Conservation (phyloP, 1,140 invertebrate genomes). For the Nixonia krombeini region DNA sequence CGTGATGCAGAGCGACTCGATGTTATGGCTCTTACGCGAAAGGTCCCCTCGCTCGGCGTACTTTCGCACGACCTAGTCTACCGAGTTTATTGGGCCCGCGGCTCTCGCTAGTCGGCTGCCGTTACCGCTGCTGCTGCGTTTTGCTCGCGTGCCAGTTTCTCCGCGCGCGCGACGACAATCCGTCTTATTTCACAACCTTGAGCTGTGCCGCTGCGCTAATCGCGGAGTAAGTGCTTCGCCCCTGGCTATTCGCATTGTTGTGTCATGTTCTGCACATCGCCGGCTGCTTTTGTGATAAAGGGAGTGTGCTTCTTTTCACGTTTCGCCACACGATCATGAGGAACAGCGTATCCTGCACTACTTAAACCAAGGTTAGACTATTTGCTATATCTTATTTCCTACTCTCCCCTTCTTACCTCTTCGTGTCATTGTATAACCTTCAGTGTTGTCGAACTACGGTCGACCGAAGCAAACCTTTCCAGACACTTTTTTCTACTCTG, state of each 20-base stretch:
- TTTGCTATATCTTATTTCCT: not conserved
- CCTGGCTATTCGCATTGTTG: not conserved
- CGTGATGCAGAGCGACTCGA: not conserved
- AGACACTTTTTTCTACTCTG: no score
- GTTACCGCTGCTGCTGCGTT: not conserved
- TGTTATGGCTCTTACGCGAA: not conserved
- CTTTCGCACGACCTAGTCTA: not conserved
- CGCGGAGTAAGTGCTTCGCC: not conserved
- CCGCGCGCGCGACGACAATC: slow-evolving; percentile 2
- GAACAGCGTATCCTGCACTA: not conserved
- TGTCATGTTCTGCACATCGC: not conserved
- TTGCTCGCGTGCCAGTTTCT: slow-evolving; percentile 11
- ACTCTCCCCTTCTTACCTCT: no score
- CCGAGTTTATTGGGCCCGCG: not conserved
- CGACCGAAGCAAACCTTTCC: not conserved
- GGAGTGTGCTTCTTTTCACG: not conserved
- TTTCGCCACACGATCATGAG: slow-evolving; percentile 16
- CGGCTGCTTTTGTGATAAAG: not conserved
- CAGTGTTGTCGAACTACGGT: not conserved
- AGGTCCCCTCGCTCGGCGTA: not conserved
- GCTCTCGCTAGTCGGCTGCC: not conserved
- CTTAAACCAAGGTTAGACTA: not conserved
- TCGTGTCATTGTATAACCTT: no score
- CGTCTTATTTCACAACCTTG: not conserved
- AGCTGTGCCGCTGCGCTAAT: not conserved